Conservation (phyloP, 1,140 invertebrate species). For the Trichoplusia ni region DNA sequence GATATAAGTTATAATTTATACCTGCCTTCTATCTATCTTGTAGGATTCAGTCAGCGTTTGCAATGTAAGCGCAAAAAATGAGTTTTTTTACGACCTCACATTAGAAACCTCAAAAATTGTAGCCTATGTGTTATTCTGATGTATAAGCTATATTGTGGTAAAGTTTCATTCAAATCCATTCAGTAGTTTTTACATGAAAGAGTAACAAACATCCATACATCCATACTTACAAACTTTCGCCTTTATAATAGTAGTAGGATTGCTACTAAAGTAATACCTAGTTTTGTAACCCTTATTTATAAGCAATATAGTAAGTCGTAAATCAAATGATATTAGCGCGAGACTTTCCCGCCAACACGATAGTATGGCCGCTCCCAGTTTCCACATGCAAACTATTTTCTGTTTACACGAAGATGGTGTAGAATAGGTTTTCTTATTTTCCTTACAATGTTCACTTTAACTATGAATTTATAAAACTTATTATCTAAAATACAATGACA, state of each 20-base stretch:
- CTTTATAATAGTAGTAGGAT: not conserved
- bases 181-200: too few species aligned
- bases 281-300: not conserved
- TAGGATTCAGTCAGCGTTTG: too few species aligned
- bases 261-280: slow-evolving; percentile 3
- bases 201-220: not conserved
- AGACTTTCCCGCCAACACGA: slow-evolving; percentile 19
- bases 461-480: slow-evolving; percentile 1
- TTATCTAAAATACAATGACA: too few species aligned
- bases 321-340: slow-evolving; percentile 15
- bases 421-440: slow-evolving; percentile 63
- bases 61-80: too few species aligned
- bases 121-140: too few species aligned
- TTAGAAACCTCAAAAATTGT: too few species aligned
- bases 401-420: slow-evolving; percentile 49
- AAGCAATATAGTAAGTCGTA: not conserved
- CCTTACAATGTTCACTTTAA: slow-evolving; percentile 36
- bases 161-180: too few species aligned
- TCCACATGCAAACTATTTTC: slow-evolving; percentile 51
- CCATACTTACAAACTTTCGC: not conserved
- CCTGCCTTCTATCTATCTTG: too few species aligned
- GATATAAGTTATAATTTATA: too few species aligned
- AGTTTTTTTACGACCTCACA: too few species aligned
- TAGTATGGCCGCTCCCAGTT: slow-evolving; percentile 19
- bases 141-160: too few species aligned